Evolutionary conservation across 2,888 invertebrate species (phyloP).

Genomic region (Drosophila fungiperda): DNA sequence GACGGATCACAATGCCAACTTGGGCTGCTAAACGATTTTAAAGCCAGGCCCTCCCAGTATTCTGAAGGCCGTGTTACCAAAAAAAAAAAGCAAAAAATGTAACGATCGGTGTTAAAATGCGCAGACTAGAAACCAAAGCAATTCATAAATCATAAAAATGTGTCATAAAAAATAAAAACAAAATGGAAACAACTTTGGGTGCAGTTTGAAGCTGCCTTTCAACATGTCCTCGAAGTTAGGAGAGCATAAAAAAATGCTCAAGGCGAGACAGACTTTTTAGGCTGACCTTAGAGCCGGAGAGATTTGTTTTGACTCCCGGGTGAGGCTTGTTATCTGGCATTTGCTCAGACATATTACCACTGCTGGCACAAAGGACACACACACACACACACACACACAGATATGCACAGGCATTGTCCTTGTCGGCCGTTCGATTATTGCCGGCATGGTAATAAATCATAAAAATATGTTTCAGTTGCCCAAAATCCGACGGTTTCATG

Average conservation of each 20-base stretch:
- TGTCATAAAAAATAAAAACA: conserved; percentile 72
- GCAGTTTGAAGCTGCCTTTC: conserved; percentile 60
- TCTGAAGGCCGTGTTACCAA: conserved; percentile 46
- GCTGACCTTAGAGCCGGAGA: conserved; percentile 30
- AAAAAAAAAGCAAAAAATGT: conserved; percentile 10
- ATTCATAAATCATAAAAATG: conserved; percentile 84
- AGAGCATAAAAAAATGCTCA: conserved; percentile 66
- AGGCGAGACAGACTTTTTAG: conserved; percentile 58
- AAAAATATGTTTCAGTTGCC: conserved; percentile 79
- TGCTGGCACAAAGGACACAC: conserved; percentile 52
- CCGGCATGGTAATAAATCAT: conserved; percentile 83
- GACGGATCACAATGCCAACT: conserved; percentile 46
- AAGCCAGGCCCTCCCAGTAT: conserved; percentile 37
- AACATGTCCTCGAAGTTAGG: conserved; percentile 71
- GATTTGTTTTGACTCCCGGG: conserved; percentile 77
- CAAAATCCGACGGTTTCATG: conserved; percentile 54
- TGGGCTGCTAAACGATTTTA: conserved; percentile 53
- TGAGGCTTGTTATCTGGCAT: conserved; percentile 67
- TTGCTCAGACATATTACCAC: conserved; percentile 34
- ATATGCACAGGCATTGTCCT: conserved; percentile 52
- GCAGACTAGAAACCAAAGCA: conserved; percentile 75
- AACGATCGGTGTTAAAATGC: conserved; percentile 49
- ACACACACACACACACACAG: conserved; percentile 11
- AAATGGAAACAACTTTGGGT: conserved; percentile 53
- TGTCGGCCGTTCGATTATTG: conserved; percentile 75